Base-by-base conservation (phyloP, 2,113 vertebrate species). In the Fregata magnificens region DNA sequence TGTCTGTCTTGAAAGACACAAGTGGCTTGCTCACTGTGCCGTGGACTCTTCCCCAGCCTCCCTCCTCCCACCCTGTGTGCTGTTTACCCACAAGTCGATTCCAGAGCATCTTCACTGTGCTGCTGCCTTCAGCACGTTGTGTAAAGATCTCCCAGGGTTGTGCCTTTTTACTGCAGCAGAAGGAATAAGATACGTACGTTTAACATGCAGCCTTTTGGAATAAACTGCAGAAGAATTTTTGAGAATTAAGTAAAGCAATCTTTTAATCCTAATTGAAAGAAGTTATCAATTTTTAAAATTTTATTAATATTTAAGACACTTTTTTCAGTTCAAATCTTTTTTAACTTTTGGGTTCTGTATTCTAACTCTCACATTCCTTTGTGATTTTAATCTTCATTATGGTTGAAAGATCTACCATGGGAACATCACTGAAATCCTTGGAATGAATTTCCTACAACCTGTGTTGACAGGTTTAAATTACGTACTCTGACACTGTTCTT, bases 381-480 rank as follows among this genome's bases (percentile, higher is more conserved):
- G 86, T 97, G 93, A 94, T 97, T 97, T 95, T 97, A 81, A 90
- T 92, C 82, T 93, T 85, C 56, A 31, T 86, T 91, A 15, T 26
- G 92, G 73, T 73, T 93, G 77, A 95, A 92, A 97, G 76, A 82
- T 78, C 73, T 36, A 76, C 94, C 94, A 89, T 98, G 98, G 97
- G 98, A 98, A 97, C 96, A 86, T 86, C 82, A 74, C 83, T 91
- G 88, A 83, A 85, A 91, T 86, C 97, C 97, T 94, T 88, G 91
- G 90, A 95, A 91, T 96, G 80, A 97, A 95, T 98, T 97, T 98
- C 97, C 97, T 96, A 55, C 92, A 94, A 98, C 96, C 97, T 98
- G 95, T 97, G 97, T 97, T 98, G 98, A 97, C 96, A 98, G 97
- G 98, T 98, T 98, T 98, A 98, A 98, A 98, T 98, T 98, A 98